These are phyloP conservation scores for Mycalesis mineus DNA, from an alignment of 2,888 invertebrate genomes.

Conservation along the genomic window DNA sequence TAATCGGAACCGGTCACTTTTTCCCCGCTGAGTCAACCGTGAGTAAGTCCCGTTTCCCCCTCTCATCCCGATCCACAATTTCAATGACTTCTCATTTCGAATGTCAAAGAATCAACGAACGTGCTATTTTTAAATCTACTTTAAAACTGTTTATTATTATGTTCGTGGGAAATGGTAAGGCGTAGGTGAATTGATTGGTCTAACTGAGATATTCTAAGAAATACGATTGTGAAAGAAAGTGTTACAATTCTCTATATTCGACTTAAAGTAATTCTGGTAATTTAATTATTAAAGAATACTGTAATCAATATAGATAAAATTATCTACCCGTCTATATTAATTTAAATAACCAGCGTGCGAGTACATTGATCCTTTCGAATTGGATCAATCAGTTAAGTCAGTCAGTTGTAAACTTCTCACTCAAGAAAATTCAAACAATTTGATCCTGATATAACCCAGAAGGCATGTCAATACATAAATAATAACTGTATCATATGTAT, in stretches of 20 bases:
- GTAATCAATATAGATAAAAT: too few species aligned
- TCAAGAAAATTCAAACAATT: slow-evolving; percentile 17
- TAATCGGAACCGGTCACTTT: slow-evolving; percentile 68
- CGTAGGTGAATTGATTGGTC: slow-evolving; percentile 15
- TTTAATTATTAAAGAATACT: too few species aligned
- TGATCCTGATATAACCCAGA: slow-evolving; percentile 18
- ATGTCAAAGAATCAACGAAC: slow-evolving; percentile 25
- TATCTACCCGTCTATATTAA: too few species aligned
- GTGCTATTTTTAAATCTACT: slow-evolving; percentile 21
- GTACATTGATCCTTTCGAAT: not conserved
- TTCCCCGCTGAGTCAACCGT: slow-evolving; percentile 68
- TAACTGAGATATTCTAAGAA: too few species aligned
- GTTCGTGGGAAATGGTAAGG: slow-evolving; percentile 17
- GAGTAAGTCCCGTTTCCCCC: slow-evolving; percentile 34
- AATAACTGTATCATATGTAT: not conserved
- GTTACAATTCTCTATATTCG: too few species aligned
- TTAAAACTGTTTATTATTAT: slow-evolving; percentile 12
- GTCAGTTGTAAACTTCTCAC: slow-evolving; percentile 16
- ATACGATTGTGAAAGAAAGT: slow-evolving; percentile 5
- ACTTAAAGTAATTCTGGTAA: too few species aligned
- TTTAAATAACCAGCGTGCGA: too few species aligned
- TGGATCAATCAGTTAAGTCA: slow-evolving; percentile 5
- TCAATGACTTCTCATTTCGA: slow-evolving; percentile 21
- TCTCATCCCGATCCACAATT: slow-evolving; percentile 1
- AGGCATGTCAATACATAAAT: not conserved